Evolutionary conservation across 1,140 invertebrate genomes (phyloP).

Genomic region (Macrobrachium rosenbergii): DNA sequence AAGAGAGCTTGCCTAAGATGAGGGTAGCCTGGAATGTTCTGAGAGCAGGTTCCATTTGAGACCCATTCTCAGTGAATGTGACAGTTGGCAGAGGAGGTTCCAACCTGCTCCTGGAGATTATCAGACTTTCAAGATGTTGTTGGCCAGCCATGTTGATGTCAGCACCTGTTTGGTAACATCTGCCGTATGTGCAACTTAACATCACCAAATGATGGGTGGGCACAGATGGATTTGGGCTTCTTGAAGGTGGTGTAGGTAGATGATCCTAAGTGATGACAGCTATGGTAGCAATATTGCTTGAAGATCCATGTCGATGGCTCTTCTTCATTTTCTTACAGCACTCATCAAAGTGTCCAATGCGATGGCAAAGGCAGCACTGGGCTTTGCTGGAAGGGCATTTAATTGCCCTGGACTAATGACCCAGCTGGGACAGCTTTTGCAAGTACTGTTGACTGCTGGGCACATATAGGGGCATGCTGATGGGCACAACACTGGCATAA

Average conservation of each 20-base stretch:
- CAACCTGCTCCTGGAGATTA: neutral
- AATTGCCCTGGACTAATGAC: neutral
- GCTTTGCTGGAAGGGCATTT: neutral
- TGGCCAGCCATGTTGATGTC: neutral
- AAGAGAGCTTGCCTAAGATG: neutral
- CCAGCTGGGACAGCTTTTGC: too few species aligned
- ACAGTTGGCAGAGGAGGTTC: neutral
- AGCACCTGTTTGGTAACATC: slow-evolving; percentile 1
- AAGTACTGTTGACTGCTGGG: slow-evolving; percentile 2
- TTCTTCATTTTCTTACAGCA: neutral
- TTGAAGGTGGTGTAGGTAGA: neutral
- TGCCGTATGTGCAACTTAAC: neutral
- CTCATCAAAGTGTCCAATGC: neutral
- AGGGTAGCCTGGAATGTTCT: neutral
- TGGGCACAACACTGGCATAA: neutral
- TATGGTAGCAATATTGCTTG: neutral
- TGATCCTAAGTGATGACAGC: neutral
- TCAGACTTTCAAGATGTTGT: neutral
- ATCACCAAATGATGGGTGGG: neutral
- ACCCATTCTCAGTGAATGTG: neutral
- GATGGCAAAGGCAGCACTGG: too few species aligned
- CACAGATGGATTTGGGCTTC: neutral
- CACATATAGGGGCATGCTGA: neutral
- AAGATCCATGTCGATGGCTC: too few species aligned
- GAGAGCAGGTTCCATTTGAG: neutral